Percentiles rank a stretch among this genome's conserved stretches.
Conservation (phyloP, 2,888 invertebrate species). For the Hirtodrosophila cameraria region DNA sequence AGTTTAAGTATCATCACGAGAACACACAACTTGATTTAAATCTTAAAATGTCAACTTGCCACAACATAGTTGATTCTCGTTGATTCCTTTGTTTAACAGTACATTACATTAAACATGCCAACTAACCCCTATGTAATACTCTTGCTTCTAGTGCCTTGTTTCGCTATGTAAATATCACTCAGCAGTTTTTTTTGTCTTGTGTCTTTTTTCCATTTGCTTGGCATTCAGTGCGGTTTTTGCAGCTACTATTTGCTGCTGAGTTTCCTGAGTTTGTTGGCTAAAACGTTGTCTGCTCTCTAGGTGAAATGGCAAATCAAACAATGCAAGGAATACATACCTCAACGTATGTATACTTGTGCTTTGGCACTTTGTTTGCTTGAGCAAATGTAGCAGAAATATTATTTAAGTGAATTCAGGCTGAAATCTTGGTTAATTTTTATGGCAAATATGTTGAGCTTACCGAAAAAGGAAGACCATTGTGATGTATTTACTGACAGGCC, state of each 20-base stretch:
- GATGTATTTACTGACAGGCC: constrained; percentile 35
- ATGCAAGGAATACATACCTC: constrained; percentile 27
- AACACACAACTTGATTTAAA: too few relatives aligned
- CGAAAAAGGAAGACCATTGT: constrained; percentile 10
- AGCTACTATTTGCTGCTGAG: constrained; percentile 49
- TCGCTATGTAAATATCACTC: constrained; percentile 33
- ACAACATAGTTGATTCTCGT: too few relatives aligned
- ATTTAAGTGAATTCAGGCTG: constrained; percentile 77
- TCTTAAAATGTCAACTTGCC: too few relatives aligned
- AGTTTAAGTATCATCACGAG: too few relatives aligned
- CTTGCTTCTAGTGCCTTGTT: constrained; percentile 3
- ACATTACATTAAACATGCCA: too few relatives aligned
- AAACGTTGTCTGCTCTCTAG: constrained; percentile 39
- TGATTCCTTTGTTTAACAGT: too few relatives aligned
- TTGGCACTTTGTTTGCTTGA: constrained; percentile 48
- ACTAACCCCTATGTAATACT: not conserved
- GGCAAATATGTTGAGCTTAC: constrained; percentile 63
- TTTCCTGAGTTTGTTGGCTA: constrained; percentile 24
- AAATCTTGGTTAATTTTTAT: constrained; percentile 79
- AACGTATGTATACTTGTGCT: constrained; percentile 20
- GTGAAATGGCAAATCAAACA: constrained; percentile 76
- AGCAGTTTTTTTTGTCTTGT: constrained; percentile 34
- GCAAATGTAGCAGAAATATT: constrained; percentile 66
- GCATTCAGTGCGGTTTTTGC: constrained; percentile 33
- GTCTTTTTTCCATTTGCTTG: constrained; percentile 25